Evolutionary conservation across 2,888 invertebrate species (phyloP).

Genomic region (Monoplex corrugatus): DNA sequence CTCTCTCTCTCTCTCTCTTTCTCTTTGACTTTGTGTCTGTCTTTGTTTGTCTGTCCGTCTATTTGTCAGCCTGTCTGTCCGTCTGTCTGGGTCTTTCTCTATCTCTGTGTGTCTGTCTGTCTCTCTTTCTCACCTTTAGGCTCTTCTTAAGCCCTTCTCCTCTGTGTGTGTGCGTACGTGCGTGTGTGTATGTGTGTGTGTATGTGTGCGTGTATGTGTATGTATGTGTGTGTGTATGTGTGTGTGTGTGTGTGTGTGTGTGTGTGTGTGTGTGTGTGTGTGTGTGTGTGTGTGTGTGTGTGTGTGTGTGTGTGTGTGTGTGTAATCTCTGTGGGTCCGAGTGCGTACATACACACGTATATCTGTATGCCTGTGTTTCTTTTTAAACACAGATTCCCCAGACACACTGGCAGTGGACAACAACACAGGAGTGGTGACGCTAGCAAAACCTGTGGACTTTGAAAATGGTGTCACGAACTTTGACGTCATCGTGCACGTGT

Average conservation of each 20-base stretch:
- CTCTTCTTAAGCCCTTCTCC: too few species aligned
- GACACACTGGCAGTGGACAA: neutral
- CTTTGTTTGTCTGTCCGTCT: neutral
- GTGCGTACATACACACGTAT: neutral
- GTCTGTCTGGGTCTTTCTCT: neutral
- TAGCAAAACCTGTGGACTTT: neutral
- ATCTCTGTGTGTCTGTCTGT: too few species aligned
- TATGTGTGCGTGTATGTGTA: constrained; percentile 1
- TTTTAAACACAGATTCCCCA: neutral
- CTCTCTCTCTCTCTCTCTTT: too few species aligned
- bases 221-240: too few species aligned
- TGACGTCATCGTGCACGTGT: constrained; percentile 38
- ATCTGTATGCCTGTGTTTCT: neutral
- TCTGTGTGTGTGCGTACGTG: neutral
- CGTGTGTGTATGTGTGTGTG: neutral
- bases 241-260: neutral
- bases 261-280: constrained; percentile 28
- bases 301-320: too few species aligned
- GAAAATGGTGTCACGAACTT: constrained; percentile 14
- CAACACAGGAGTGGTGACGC: constrained; percentile 14
- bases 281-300: neutral
- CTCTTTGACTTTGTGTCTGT: too few species aligned
- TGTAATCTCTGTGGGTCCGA: neutral
- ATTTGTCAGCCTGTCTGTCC: neutral
- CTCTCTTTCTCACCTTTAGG: too few species aligned